Conservation (phyloP, 2,113 vertebrate genomes). For the Chauna torquata region DNA sequence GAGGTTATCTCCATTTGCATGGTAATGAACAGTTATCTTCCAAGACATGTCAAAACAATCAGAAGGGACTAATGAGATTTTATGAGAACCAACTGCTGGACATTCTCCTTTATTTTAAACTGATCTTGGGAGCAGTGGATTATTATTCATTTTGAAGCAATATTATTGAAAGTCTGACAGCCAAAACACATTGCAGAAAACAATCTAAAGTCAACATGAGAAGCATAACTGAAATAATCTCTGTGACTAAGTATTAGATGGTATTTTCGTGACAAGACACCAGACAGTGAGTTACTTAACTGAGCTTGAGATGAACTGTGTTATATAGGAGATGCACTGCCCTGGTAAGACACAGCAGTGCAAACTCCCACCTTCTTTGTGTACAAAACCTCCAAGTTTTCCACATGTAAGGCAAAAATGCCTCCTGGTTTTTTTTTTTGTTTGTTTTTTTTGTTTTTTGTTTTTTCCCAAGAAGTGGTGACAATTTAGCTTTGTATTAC, state of each 20-base stretch:
- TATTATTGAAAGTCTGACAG: not conserved
- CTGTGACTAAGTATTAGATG: not conserved
- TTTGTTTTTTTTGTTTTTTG: not conserved
- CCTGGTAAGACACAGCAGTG: rapidly evolving
- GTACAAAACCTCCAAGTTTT: not conserved
- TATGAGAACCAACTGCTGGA: not conserved
- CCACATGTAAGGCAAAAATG: not conserved
- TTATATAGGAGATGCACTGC: not conserved
- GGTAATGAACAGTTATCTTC: constrained; percentile 28
- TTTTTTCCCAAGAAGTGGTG: not conserved
- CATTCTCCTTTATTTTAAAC: not conserved
- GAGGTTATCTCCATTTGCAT: constrained; percentile 31
- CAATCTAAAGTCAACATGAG: not conserved
- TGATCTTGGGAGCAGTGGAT: not conserved
- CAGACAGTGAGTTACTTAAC: not conserved
- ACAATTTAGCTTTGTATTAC: not conserved
- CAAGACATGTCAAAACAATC: constrained; percentile 42
- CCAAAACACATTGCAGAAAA: not conserved
- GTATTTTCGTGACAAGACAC: not conserved
- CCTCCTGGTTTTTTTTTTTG: not conserved
- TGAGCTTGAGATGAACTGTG: not conserved
- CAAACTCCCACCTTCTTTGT: not conserved
- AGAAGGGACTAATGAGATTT: constrained; percentile 15
- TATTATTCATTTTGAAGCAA: constrained; percentile 14
- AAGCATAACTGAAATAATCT: not conserved